Evolutionary conservation across 1,140 invertebrate genomes (phyloP).

Genomic region (Daktulosphaira vitifoliae): DNA sequence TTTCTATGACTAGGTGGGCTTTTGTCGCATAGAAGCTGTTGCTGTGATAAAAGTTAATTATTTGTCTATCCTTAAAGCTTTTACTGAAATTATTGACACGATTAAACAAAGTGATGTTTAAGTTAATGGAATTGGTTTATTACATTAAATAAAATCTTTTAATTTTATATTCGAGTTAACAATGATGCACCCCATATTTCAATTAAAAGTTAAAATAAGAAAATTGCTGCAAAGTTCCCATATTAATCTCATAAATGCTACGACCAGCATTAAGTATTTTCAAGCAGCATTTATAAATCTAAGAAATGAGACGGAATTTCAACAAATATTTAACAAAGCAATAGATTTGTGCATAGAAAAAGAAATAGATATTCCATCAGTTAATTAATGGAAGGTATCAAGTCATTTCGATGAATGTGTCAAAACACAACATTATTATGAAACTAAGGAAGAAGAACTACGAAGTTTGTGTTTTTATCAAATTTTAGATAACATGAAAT

Average conservation of each 20-base stretch:
- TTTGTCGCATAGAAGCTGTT: slow-evolving; percentile 35
- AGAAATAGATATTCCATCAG: slow-evolving; percentile 33
- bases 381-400: slow-evolving; percentile 32
- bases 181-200: slow-evolving; percentile 35
- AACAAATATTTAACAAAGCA: slow-evolving; percentile 24
- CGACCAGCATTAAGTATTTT: slow-evolving; percentile 28
- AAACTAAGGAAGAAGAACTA: slow-evolving; percentile 30
- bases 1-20: slow-evolving; percentile 34
- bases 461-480: slow-evolving; percentile 23
- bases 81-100: slow-evolving; percentile 14
- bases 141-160: slow-evolving; percentile 35
- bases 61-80: slow-evolving; percentile 13
- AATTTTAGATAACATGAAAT: slow-evolving; percentile 29
- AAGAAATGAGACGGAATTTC: slow-evolving; percentile 29
- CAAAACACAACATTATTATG: not conserved
- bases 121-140: slow-evolving; percentile 32
- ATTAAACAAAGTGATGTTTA: slow-evolving; percentile 19
- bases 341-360: slow-evolving; percentile 2
- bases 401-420: slow-evolving; percentile 1
- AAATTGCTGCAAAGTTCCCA: slow-evolving; percentile 32
- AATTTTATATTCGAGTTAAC: slow-evolving; percentile 33
- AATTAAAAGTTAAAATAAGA: slow-evolving; percentile 35
- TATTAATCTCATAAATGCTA: slow-evolving; percentile 33
- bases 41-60: slow-evolving; percentile 18
- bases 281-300: slow-evolving; percentile 25